A percentile compares a stretch with the other conserved stretches of the same genome.
Conservation (phyloP, 2,888 invertebrate genomes). For the Tigriopus californicus region DNA sequence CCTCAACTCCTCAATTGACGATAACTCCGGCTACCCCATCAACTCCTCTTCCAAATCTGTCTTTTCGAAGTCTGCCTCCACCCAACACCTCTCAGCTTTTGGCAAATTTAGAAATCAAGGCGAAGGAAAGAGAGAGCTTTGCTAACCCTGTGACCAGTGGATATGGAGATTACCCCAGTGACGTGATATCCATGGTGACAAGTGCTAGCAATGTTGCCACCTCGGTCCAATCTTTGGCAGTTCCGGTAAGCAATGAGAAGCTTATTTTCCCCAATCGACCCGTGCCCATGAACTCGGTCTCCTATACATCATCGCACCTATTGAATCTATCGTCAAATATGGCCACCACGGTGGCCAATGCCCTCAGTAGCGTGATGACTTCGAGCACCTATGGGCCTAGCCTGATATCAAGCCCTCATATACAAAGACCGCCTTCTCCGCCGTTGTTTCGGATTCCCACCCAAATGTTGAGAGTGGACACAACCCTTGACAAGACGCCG, state of each 20-base stretch:
- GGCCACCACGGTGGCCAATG: too few species aligned
- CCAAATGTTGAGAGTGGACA: slow-evolving; percentile 8
- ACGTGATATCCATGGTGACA: neutral
- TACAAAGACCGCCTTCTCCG: neutral
- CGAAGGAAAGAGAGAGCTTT: neutral
- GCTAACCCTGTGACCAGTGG: neutral
- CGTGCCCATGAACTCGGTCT: too few species aligned
- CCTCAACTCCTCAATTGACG: neutral
- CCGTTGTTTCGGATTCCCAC: neutral
- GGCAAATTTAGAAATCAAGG: slow-evolving; percentile 8
- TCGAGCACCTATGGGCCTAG: too few species aligned
- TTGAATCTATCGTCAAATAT: too few species aligned
- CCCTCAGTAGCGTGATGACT: too few species aligned
- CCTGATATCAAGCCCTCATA: neutral
- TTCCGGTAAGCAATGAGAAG: too few species aligned
- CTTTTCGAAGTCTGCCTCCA: slow-evolving; percentile 12
- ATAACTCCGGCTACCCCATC: neutral
- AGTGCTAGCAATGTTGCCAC: neutral
- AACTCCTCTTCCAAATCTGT: neutral
- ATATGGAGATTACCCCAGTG: too few species aligned
- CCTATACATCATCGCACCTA: too few species aligned
- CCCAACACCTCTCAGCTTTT: slow-evolving; percentile 13
- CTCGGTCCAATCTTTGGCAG: too few species aligned
- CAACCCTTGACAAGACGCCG: neutral
- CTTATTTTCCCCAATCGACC: too few species aligned